phyloP scores from a whole-genome alignment of 2,113 vertebrate species.

The Psilopsiagon aurifrons region DNA sequence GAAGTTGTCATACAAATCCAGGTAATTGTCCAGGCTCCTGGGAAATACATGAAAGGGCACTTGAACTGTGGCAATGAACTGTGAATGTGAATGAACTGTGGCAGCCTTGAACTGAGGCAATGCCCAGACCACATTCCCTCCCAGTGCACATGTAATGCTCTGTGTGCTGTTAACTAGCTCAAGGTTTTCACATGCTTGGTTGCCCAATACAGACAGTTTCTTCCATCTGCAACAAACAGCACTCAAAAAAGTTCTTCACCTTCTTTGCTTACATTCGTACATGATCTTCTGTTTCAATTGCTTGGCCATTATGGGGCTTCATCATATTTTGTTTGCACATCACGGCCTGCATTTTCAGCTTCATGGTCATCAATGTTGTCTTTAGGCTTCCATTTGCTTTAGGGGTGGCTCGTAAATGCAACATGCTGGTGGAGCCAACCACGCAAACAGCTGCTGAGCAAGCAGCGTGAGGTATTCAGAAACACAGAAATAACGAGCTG shows the following conservation, averaged over 20 bases:
- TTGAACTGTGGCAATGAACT: not conserved
- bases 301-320: not conserved
- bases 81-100: too few species aligned
- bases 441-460: not conserved
- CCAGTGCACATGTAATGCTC: not conserved
- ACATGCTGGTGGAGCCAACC: not conserved
- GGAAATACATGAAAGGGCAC: conserved; percentile 20
- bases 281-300: not conserved
- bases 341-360: not conserved
- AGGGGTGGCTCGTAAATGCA: not conserved
- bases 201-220: not conserved
- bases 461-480: not conserved
- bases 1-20: not conserved
- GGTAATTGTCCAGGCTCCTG: not conserved
- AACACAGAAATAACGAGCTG: not conserved
- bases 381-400: not conserved
- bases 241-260: not conserved
- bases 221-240: not conserved
- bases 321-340: not conserved
- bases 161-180: not conserved
- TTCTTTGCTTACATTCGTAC: not conserved
- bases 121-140: not conserved
- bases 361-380: not conserved
- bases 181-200: not conserved
- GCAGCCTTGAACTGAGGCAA: not conserved